Percentiles rank a stretch among this genome's conserved stretches.
phyloP scores from a whole-genome alignment of 2,797 vertebrate genomes.

The Danionella dracula region DNA sequence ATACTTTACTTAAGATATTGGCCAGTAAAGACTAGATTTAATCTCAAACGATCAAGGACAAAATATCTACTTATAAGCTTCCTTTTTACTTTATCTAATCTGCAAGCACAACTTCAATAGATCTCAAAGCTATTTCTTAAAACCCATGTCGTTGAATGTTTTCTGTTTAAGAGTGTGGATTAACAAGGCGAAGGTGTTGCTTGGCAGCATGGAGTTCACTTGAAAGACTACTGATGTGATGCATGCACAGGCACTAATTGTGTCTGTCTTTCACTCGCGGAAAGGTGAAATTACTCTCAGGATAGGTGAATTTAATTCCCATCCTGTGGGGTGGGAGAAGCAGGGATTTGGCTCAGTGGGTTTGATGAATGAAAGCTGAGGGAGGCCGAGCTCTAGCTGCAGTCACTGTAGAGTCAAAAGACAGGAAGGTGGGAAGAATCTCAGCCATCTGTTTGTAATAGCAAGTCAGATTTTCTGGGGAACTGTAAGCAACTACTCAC shows the following conservation, averaged over 20 bases:
- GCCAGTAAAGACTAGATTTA: too few species aligned
- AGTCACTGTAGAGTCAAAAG: constrained; percentile 37
- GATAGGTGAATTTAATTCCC: constrained; percentile 46
- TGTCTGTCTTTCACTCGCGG: constrained; percentile 42
- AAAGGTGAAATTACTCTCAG: constrained; percentile 44
- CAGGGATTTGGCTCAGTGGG: constrained; percentile 24
- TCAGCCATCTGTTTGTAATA: constrained; percentile 41
- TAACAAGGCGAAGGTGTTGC: constrained; percentile 44
- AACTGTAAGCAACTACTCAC: constrained; percentile 5
- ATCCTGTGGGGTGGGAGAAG: constrained; percentile 34
- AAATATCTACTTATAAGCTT: too few species aligned
- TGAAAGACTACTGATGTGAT: constrained; percentile 34
- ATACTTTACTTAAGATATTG: too few species aligned
- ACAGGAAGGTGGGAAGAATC: constrained; percentile 39
- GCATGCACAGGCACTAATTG: constrained; percentile 47
- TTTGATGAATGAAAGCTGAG: constrained; percentile 42
- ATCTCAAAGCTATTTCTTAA: too few species aligned
- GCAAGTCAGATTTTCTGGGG: constrained; percentile 36
- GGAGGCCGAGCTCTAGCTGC: constrained; percentile 26
- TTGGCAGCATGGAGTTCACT: constrained; percentile 24
- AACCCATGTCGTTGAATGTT: not conserved
- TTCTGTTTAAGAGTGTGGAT: constrained; percentile 34
- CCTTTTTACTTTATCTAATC: too few species aligned
- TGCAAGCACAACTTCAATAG: too few species aligned
- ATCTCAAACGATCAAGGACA: too few species aligned